These are phyloP conservation scores for Hydropotes inermis DNA, from an alignment of 2,113 vertebrate genomes.

Conservation along the genomic window DNA sequence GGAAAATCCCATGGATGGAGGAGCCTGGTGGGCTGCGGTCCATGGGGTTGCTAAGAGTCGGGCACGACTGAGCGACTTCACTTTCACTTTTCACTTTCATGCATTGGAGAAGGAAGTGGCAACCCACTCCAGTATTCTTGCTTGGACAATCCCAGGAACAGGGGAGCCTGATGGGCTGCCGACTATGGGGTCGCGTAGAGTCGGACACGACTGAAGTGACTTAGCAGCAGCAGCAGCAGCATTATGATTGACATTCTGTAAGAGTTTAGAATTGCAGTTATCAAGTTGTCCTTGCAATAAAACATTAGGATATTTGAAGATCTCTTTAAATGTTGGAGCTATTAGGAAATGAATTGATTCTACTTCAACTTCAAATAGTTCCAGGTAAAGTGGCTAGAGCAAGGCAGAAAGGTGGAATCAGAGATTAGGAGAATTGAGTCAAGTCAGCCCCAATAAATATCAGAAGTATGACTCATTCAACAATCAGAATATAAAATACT, in stretches of 20 bases:
- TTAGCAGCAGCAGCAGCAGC: too few species aligned
- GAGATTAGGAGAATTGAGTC: not conserved
- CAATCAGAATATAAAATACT: not conserved
- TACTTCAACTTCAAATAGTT: not conserved
- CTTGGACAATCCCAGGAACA: too few species aligned
- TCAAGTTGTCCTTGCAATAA: not conserved
- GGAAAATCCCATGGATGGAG: too few species aligned
- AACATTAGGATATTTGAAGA: not conserved
- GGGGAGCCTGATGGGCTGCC: too few species aligned
- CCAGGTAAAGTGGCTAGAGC: not conserved
- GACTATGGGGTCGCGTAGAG: too few species aligned
- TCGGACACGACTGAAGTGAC: too few species aligned
- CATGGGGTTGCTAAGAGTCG: too few species aligned
- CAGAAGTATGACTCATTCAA: not conserved
- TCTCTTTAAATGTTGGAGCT: not conserved
- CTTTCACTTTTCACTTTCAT: too few species aligned
- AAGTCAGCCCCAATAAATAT: not conserved
- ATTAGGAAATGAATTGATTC: not conserved
- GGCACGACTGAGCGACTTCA: too few species aligned
- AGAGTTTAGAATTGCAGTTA: not conserved
- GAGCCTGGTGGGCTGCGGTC: too few species aligned
- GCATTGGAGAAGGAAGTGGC: too few species aligned
- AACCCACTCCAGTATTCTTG: too few species aligned
- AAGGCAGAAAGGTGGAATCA: not conserved
- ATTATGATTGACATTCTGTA: not conserved